These are phyloP conservation scores for Sebastes alutus DNA, from an alignment of 2,797 vertebrate species.

Conservation along the genomic window DNA sequence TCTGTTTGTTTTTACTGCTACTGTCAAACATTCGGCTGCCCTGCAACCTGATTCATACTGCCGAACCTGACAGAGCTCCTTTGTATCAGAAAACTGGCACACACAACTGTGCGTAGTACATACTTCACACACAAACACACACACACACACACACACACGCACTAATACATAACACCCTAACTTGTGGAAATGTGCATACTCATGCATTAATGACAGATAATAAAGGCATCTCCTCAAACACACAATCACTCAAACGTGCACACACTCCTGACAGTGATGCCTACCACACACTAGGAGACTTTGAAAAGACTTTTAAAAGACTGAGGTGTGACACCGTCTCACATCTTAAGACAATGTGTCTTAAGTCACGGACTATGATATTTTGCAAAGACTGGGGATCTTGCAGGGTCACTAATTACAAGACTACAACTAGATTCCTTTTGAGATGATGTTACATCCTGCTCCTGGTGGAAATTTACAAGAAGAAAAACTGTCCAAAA, in stretches of 20 bases:
- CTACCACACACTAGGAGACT: too few species aligned
- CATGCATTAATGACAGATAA: conserved; percentile 22
- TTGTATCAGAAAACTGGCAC: conserved; percentile 64
- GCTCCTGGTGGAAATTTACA: too few species aligned
- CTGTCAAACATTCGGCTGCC: conserved; percentile 74
- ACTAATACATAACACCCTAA: not conserved
- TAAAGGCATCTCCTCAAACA: conserved; percentile 17
- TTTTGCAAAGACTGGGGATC: too few species aligned
- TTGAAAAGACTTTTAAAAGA: too few species aligned
- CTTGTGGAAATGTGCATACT: conserved; percentile 28
- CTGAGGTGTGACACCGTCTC: too few species aligned
- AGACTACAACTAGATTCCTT: too few species aligned
- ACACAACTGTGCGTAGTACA: conserved; percentile 21
- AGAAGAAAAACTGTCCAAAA: too few species aligned
- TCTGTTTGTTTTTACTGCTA: conserved; percentile 79
- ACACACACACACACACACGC: not conserved
- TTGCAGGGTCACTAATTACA: too few species aligned
- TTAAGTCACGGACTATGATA: too few species aligned
- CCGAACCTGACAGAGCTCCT: conserved; percentile 68
- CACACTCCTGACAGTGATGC: conserved; percentile 24
- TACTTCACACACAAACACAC: not conserved
- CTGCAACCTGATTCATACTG: conserved; percentile 61
- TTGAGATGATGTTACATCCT: too few species aligned
- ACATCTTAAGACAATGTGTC: too few species aligned
- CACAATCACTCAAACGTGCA: not conserved